These are phyloP conservation scores for Xerus inauris DNA, from an alignment of 2,113 vertebrate species.

Conservation along the genomic window DNA sequence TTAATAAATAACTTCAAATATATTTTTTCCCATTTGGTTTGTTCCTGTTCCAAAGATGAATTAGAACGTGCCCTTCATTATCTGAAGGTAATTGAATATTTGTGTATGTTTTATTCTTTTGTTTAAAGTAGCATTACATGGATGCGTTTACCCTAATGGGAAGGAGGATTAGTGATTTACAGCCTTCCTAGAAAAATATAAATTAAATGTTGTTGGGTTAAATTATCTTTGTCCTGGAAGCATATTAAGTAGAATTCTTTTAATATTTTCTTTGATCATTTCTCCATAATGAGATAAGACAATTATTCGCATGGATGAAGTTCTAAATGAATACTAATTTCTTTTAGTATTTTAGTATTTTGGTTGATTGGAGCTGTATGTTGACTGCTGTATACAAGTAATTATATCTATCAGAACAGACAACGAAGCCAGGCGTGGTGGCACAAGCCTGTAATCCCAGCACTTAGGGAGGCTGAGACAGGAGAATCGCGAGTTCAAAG, in stretches of 20 bases:
- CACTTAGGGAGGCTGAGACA: too few species aligned
- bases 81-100: slow-evolving; percentile 91
- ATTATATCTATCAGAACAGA: neutral
- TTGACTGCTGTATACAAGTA: neutral
- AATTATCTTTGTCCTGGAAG: neutral
- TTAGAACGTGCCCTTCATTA: slow-evolving; percentile 96
- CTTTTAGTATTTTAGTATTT: slow-evolving; percentile 7
- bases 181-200: neutral
- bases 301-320: neutral
- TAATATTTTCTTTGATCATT: slow-evolving; percentile 45
- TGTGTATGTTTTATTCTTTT: slow-evolving; percentile 40
- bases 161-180: neutral
- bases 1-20: slow-evolving; percentile 99
- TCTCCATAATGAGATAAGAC: slow-evolving; percentile 6
- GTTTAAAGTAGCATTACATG: slow-evolving; percentile 36
- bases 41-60: slow-evolving; percentile 98
- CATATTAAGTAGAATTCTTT: slow-evolving; percentile 54
- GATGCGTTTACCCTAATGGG: neutral
- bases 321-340: slow-evolving; percentile 49
- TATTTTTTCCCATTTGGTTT: slow-evolving; percentile 98
- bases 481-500: too few species aligned
- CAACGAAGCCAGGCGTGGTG: too few species aligned
- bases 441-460: too few species aligned
- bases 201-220: neutral
- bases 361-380: neutral